Evolutionary conservation across 2,888 invertebrate species (phyloP).

Genomic region (Lycophotia porphyrea): DNA sequence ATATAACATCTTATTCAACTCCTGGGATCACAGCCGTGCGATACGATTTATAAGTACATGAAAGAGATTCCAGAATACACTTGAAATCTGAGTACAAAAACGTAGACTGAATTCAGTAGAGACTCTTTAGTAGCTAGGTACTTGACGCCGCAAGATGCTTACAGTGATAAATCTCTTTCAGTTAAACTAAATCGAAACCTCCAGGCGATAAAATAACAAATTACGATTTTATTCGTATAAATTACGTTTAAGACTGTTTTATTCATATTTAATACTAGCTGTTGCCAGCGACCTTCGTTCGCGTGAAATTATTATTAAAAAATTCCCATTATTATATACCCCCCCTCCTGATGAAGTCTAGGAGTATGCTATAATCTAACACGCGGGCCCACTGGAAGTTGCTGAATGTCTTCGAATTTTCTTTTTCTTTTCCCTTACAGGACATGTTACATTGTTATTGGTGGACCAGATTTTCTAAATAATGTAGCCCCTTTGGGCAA

Average conservation of each 20-base stretch:
- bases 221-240: slow-evolving; percentile 14
- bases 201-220: slow-evolving; percentile 31
- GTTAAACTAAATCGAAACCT: slow-evolving; percentile 47
- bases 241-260: not conserved
- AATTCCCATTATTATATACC: too few species aligned
- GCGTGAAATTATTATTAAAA: too few species aligned
- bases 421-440: not conserved
- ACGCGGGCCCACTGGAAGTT: not conserved
- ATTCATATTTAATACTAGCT: not conserved
- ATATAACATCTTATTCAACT: not conserved
- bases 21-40: not conserved
- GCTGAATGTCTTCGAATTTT: not conserved
- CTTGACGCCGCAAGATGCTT: slow-evolving; percentile 36
- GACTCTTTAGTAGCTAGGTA: slow-evolving; percentile 34
- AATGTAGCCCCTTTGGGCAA: not conserved
- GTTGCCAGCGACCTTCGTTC: too few species aligned
- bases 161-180: slow-evolving; percentile 55
- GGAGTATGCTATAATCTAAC: not conserved
- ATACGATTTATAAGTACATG: slow-evolving; percentile 2
- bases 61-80: slow-evolving; percentile 15
- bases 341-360: not conserved
- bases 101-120: slow-evolving; percentile 30
- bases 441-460: not conserved
- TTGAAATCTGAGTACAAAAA: slow-evolving; percentile 33
- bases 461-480: not conserved